Conservation (phyloP, 2,888 invertebrate genomes). For the Eucriotettix oculatus region DNA sequence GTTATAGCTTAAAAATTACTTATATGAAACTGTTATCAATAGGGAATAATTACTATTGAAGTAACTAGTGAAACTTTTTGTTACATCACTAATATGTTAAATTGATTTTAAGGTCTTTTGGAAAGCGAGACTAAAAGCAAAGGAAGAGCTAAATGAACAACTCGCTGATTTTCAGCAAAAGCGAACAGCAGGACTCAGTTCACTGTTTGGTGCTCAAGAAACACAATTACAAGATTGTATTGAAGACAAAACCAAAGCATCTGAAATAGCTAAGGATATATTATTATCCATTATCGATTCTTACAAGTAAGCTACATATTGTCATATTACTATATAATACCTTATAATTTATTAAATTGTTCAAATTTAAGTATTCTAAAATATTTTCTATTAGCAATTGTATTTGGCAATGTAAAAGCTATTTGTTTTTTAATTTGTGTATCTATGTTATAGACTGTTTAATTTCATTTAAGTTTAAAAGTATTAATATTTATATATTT, state of each 20-base stretch:
- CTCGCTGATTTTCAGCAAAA: conserved; percentile 77
- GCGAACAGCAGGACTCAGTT: conserved; percentile 73
- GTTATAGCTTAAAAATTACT: neutral
- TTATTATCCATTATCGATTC: conserved; percentile 55
- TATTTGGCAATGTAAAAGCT: too few species aligned
- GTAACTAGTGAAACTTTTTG: neutral
- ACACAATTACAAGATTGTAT: conserved; percentile 60
- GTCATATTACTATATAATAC: too few species aligned
- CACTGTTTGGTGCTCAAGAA: conserved; percentile 78
- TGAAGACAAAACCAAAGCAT: conserved; percentile 61
- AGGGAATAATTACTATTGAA: neutral
- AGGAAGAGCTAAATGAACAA: conserved; percentile 63
- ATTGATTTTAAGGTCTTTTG: conserved; percentile 45
- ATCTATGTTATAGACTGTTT: too few species aligned
- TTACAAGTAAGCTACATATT: conserved; percentile 35
- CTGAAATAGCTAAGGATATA: conserved; percentile 53
- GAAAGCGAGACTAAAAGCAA: conserved; percentile 70
- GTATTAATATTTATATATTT: neutral
- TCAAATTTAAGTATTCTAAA: too few species aligned
- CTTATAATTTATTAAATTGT: too few species aligned
- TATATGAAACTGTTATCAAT: neutral
- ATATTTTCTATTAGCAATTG: too few species aligned
- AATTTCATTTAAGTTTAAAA: neutral
- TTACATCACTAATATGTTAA: neutral
- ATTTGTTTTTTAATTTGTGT: too few species aligned